Conservation (phyloP, 2,113 vertebrate species). For the Oreotrochilus melanogaster region DNA sequence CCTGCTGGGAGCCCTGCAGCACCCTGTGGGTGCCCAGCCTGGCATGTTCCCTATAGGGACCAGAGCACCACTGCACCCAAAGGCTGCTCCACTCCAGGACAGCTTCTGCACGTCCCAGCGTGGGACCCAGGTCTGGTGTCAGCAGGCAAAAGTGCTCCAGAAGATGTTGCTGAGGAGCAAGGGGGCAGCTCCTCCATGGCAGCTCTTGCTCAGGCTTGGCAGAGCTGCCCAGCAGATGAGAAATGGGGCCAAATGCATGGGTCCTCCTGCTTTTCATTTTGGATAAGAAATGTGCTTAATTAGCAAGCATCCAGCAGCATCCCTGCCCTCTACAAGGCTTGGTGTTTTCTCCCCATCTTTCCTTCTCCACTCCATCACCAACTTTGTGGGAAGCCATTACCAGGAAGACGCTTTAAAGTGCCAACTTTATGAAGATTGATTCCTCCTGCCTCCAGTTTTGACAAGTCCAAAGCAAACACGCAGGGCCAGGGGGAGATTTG, state of each 20-base stretch:
- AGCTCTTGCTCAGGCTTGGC: neutral
- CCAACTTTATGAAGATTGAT: constrained; percentile 81
- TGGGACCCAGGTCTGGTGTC: neutral
- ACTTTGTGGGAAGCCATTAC: constrained; percentile 19
- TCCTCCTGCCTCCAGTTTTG: constrained; percentile 67
- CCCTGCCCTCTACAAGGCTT: neutral
- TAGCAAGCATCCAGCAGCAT: neutral
- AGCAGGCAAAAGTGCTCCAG: neutral
- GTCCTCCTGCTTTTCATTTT: neutral
- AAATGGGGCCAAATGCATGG: rapidly evolving
- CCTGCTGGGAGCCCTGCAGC: neutral
- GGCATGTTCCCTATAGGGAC: rapidly evolving
- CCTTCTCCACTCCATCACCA: neutral
- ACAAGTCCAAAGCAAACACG: constrained; percentile 83
- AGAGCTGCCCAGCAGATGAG: rapidly evolving
- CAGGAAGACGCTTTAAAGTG: constrained; percentile 51
- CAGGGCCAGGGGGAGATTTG: constrained; percentile 78
- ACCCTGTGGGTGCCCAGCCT: rapidly evolving
- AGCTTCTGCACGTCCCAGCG: rapidly evolving
- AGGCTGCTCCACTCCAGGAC: neutral
- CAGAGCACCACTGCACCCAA: neutral
- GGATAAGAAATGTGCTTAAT: neutral
- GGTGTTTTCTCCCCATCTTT: neutral
- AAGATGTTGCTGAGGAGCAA: constrained; percentile 67
- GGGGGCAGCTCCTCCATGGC: constrained; percentile 57